Base-by-base conservation (phyloP, 2,113 vertebrate species). In the Poicephalus meyeri region DNA sequence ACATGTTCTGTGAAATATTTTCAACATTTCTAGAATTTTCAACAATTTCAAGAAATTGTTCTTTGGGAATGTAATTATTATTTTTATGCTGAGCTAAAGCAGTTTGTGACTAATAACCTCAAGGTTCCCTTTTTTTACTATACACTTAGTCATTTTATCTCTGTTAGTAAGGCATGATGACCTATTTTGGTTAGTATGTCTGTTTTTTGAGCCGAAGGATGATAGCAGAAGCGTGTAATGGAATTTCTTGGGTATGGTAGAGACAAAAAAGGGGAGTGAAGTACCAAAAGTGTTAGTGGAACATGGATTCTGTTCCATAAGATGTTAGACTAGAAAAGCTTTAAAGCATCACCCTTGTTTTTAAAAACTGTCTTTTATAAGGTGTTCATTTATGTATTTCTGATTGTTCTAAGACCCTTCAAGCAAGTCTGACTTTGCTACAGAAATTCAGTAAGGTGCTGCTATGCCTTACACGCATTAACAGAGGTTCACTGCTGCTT, bases 111-210 rank as follows among this genome's bases (percentile, higher is more conserved):
- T 69, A 70, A 80, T 85, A 84, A 79, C 70, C 49, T 81, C 53
- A 49, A 88, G 37, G 65, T 89, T 85, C 73, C 25, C 41, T 85
- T 94, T 89, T 89, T 49, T 89, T 91, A n/a, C 80, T 53, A 33
- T 80, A 55, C 13, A 42, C 42, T 79, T 81, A 82, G n/a, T 89
- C 21, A 79, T 88, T 80, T 93, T 83, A 65, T 77, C 74, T 85
- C 49, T 77, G 25, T 73, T 77, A 64, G 17, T 46, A 80, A 91
- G 86, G 56, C 61, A 47, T 8, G n/a, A 52, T 85, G 70, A 85
- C 73, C 85, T 94, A 6, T 92, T 95, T 93, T 91, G 89, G 46
- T 85, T 89, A 89, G 28, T 19, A 16, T 63, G n/a, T 65, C 69
- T 89, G 41, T 1, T n/a, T 89, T 96, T 71, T 49, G 35, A 94